Conservation (phyloP, 1,140 invertebrate species). For the Diorhabda elongata region DNA sequence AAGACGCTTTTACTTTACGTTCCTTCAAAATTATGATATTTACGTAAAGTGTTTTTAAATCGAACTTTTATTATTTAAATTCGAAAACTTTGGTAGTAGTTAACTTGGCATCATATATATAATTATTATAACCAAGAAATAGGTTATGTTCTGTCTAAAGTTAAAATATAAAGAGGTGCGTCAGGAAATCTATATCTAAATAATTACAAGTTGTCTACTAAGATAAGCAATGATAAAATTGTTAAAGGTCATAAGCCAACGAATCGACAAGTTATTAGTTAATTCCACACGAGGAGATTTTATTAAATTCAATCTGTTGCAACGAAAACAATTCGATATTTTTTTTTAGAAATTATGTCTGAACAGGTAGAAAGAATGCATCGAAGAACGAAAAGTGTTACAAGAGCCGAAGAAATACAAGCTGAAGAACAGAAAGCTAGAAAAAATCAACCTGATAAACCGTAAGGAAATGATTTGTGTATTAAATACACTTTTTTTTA, state of each 20-base stretch:
- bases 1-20: no score
- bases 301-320: background rate
- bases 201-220: background rate
- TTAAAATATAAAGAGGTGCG: background rate
- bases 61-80: no score
- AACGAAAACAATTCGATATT: background rate
- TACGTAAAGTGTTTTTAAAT: no score
- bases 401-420: conserved; percentile 79
- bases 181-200: background rate
- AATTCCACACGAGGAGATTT: background rate
- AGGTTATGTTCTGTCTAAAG: background rate
- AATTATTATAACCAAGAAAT: no score
- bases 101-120: no score
- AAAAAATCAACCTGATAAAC: conserved; percentile 79
- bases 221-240: background rate
- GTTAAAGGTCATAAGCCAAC: background rate
- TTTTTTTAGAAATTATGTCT: conserved; percentile 35
- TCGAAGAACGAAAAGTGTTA: conserved; percentile 78
- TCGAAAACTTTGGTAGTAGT: no score
- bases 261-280: background rate
- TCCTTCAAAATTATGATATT: no score
- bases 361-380: conserved; percentile 38
- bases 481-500: no score
- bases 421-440: conserved; percentile 73
- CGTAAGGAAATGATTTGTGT: conserved; percentile 57